Percentiles rank a stretch among this genome's conserved stretches.
These are phyloP conservation scores for Eulemur mongoz DNA, from an alignment of 2,797 vertebrate species.

Conservation along the genomic window DNA sequence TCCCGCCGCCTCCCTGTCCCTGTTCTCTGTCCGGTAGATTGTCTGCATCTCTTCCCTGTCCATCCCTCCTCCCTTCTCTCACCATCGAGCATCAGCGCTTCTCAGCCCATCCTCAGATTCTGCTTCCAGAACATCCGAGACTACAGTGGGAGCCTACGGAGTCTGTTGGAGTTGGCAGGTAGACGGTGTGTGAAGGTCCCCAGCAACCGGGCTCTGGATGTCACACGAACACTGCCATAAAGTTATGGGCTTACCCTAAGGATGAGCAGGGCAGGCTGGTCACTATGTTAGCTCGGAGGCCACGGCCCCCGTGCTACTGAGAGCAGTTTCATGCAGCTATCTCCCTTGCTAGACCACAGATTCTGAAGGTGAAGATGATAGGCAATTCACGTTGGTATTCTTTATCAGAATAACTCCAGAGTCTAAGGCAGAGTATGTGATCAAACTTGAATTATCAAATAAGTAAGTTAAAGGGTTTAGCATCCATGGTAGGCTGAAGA, in stretches of 20 bases:
- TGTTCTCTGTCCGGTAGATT: no score
- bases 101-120: neutral
- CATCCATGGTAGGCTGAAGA: neutral
- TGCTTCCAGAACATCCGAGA: neutral
- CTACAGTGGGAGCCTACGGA: rapidly evolving
- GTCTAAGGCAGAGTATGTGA: neutral
- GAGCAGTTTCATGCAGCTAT: neutral
- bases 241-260: neutral
- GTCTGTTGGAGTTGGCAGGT: no score
- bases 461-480: neutral
- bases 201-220: neutral
- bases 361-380: neutral
- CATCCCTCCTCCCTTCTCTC: neutral
- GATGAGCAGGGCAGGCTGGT: no score
- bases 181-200: neutral
- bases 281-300: neutral
- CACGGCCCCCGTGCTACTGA: neutral
- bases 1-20: no score
- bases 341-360: neutral
- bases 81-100: neutral
- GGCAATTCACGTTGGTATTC: neutral
- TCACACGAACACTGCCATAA: neutral
- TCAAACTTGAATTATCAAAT: neutral
- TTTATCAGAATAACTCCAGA: neutral
- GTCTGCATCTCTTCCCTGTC: no score